Conservation (phyloP, 2,888 invertebrate species). For the Trilocha varians region DNA sequence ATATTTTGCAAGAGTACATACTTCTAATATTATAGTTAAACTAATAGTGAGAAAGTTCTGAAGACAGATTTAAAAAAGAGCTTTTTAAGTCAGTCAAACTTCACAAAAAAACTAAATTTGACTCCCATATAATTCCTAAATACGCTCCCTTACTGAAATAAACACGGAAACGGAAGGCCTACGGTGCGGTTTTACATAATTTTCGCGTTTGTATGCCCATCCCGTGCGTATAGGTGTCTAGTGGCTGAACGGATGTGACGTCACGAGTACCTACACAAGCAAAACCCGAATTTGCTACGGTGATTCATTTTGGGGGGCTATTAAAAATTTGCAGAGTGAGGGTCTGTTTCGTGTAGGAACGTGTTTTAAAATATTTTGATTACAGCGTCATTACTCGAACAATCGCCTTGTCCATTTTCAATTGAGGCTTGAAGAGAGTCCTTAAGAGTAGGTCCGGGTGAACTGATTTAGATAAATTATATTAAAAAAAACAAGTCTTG, state of each 20-base stretch:
- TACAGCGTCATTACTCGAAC: no score
- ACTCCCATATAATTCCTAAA: background rate
- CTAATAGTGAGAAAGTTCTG: no score
- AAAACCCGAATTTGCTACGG: background rate
- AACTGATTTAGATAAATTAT: no score
- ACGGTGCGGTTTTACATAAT: constrained; percentile 44
- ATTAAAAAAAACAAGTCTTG: no score
- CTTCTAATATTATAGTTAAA: no score
- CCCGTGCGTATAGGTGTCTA: constrained; percentile 18
- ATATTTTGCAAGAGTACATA: no score
- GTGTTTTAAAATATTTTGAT: background rate
- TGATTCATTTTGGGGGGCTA: background rate
- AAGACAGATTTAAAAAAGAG: no score
- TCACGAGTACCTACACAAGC: background rate
- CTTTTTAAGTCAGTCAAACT: no score
- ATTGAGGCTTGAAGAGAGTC: no score
- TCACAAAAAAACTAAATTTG: no score
- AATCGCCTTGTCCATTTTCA: no score
- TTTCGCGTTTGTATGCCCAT: constrained; percentile 44
- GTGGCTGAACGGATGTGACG: constrained; percentile 10
- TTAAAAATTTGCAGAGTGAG: background rate
- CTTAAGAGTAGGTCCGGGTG: no score
- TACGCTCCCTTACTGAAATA: constrained; percentile 7
- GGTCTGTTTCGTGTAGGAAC: background rate
- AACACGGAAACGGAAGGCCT: constrained; percentile 29